These are phyloP conservation scores for Chalcosyrphus nemorum DNA, from an alignment of 2,888 invertebrate genomes.

Conservation along the genomic window DNA sequence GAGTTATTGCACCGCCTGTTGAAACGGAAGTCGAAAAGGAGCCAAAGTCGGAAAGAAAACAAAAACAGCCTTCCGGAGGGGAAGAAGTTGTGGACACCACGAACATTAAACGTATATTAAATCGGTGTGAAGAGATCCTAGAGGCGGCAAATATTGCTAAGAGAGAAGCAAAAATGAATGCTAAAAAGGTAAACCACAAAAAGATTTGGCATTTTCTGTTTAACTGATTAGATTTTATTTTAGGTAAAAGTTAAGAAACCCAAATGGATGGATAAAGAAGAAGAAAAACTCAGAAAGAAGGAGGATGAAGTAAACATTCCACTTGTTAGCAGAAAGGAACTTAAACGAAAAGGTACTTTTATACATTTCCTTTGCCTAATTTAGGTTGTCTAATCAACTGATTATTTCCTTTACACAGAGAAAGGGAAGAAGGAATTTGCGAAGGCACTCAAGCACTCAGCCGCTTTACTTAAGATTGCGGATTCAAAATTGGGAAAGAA, in stretches of 20 bases:
- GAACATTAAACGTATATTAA: conserved; percentile 56
- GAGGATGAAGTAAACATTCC: conserved; percentile 40
- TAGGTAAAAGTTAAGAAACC: conserved; percentile 71
- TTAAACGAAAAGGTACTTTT: conserved; percentile 74
- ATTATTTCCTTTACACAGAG: conserved; percentile 72
- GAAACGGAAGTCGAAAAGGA: background rate
- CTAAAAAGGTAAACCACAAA: conserved; percentile 77
- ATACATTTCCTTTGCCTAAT: too few species aligned
- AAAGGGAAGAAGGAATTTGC: conserved; percentile 71
- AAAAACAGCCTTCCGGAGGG: conserved; percentile 1
- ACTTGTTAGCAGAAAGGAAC: conserved; percentile 60
- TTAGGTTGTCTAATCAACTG: too few species aligned
- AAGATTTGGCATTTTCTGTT: background rate
- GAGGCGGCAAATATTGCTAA: conserved; percentile 78
- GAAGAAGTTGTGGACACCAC: background rate
- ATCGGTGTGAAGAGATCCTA: conserved; percentile 77
- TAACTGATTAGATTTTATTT: background rate
- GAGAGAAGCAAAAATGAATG: conserved; percentile 74
- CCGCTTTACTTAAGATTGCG: conserved; percentile 38
- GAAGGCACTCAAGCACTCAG: conserved; percentile 74
- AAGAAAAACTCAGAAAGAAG: background rate
- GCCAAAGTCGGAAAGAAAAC: conserved; percentile 8
- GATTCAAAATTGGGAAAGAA: conserved; percentile 12
- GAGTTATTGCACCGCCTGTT: background rate
- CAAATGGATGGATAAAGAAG: conserved; percentile 62